Conservation (phyloP, 2,113 vertebrate genomes). For the Silurus glanis region DNA sequence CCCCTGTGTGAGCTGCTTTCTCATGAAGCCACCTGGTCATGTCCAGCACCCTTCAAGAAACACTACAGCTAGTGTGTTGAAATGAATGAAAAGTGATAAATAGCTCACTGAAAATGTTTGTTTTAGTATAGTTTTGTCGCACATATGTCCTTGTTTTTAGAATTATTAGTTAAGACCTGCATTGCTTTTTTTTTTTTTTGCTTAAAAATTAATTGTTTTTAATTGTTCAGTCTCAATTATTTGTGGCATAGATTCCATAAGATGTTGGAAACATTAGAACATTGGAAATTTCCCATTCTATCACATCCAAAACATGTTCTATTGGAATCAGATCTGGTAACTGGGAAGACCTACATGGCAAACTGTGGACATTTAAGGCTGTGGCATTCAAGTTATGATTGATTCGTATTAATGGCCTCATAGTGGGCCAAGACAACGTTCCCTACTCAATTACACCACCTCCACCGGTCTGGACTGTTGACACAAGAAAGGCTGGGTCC, state of each 20-base stretch:
- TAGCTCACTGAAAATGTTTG: neutral
- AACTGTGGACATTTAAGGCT: no score
- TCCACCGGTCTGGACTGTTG: no score
- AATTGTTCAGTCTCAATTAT: neutral
- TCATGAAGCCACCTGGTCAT: neutral
- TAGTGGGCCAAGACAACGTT: no score
- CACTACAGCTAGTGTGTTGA: slow-evolving; percentile 5
- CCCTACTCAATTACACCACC: no score
- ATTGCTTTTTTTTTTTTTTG: neutral
- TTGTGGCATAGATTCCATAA: neutral
- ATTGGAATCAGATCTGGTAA: no score
- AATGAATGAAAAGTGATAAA: neutral
- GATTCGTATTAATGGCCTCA: no score
- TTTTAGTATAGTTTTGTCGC: neutral
- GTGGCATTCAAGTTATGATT: no score
- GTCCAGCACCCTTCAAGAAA: neutral
- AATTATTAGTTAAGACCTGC: neutral
- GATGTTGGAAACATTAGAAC: neutral
- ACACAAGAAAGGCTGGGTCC: no score
- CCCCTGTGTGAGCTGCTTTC: neutral
- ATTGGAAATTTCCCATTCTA: no score
- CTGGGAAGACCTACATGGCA: no score
- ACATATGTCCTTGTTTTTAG: neutral
- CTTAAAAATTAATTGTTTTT: neutral
- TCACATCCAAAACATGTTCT: no score